Conservation (phyloP, 2,888 invertebrate species). For the Tyria jacobaeae region DNA sequence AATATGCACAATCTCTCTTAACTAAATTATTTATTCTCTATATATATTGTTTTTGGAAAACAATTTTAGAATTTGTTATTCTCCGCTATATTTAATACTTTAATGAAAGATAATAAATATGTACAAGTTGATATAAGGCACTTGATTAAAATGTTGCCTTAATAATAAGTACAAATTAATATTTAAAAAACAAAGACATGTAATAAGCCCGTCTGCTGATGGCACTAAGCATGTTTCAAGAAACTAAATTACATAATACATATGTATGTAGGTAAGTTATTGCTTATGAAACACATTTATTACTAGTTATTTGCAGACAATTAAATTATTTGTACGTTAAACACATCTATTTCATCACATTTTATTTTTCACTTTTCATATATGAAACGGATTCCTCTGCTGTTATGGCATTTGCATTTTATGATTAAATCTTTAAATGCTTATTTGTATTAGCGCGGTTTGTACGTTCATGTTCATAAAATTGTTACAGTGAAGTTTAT, state of each 20-base stretch:
- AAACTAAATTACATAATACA: slow-evolving; percentile 62
- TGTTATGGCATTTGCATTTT: slow-evolving; percentile 54
- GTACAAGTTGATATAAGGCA: slow-evolving; percentile 83
- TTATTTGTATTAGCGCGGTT: slow-evolving; percentile 50
- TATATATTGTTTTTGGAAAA: slow-evolving; percentile 82
- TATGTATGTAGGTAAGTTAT: slow-evolving; percentile 58
- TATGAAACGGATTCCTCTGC: slow-evolving; percentile 49
- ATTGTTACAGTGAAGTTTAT: slow-evolving; percentile 21
- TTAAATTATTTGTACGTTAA: slow-evolving; percentile 78
- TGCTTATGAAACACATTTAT: slow-evolving; percentile 73
- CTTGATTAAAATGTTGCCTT: slow-evolving; percentile 76
- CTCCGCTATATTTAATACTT: slow-evolving; percentile 75
- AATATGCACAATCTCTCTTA: slow-evolving; percentile 86
- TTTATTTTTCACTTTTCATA: slow-evolving; percentile 48
- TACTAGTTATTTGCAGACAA: slow-evolving; percentile 78
- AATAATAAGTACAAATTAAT: slow-evolving; percentile 82
- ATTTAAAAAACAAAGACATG: slow-evolving; percentile 74
- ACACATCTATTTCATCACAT: slow-evolving; percentile 73
- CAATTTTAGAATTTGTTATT: slow-evolving; percentile 78
- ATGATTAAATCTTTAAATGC: slow-evolving; percentile 54
- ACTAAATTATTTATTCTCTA: slow-evolving; percentile 75
- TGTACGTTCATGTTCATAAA: slow-evolving; percentile 44
- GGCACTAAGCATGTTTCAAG: slow-evolving; percentile 82
- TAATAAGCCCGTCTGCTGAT: slow-evolving; percentile 76
- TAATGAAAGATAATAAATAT: slow-evolving; percentile 77